Conservation (phyloP, 2,888 invertebrate genomes). For the Acrobasis repandana region DNA sequence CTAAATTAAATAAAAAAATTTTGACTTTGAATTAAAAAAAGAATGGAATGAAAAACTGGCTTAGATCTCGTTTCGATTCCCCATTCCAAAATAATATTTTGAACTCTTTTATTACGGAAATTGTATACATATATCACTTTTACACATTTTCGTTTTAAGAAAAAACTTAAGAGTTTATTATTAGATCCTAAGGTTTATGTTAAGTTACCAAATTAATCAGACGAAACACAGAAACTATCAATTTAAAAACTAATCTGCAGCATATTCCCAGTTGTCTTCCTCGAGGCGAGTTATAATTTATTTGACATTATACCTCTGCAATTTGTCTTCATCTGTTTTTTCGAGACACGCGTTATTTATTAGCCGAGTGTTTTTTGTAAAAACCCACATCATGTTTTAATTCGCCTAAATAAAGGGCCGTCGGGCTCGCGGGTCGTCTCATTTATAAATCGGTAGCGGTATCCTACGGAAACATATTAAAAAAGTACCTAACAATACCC, state of each 20-base stretch:
- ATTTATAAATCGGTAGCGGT: conserved; percentile 81
- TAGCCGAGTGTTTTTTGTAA: conserved; percentile 67
- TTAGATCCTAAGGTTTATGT: not conserved
- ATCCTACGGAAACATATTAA: conserved; percentile 82
- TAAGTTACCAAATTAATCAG: conserved; percentile 11
- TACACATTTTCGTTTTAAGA: too few species aligned
- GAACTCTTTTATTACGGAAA: too few species aligned
- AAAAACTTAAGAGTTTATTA: not conserved
- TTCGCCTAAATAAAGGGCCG: conserved; percentile 74
- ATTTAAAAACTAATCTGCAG: conserved; percentile 29
- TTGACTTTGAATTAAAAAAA: too few species aligned
- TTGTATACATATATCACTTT: too few species aligned
- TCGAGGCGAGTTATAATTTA: conserved; percentile 53
- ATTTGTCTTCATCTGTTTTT: conserved; percentile 77
- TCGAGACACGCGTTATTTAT: conserved; percentile 74
- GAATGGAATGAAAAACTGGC: too few species aligned
- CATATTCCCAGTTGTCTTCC: conserved; percentile 28
- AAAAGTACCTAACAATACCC: conserved; percentile 73
- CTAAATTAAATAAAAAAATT: too few species aligned
- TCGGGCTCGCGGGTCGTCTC: conserved; percentile 59
- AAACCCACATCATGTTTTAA: conserved; percentile 77
- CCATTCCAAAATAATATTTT: too few species aligned
- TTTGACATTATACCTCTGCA: conserved; percentile 62
- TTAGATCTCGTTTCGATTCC: too few species aligned
- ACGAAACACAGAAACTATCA: conserved; percentile 16